Percentiles rank a stretch among this genome's conserved stretches.
These are phyloP conservation scores for Tylochromis polylepis DNA, from an alignment of 2,113 vertebrate genomes.

Conservation along the genomic window DNA sequence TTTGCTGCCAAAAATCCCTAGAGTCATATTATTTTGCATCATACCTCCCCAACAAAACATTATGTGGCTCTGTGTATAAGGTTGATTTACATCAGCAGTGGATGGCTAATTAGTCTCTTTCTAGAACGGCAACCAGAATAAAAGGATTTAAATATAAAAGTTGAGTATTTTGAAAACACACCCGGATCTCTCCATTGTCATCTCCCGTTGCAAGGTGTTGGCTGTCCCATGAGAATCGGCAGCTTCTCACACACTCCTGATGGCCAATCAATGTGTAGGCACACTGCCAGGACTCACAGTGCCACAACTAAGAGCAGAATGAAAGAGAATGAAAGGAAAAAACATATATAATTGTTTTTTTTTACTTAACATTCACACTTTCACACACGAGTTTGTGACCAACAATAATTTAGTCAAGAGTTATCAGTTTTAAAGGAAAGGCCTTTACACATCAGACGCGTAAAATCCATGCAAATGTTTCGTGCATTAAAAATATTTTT, in stretches of 20 bases:
- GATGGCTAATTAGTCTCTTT: neutral
- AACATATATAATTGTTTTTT: neutral
- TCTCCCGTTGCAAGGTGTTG: conserved; percentile 86
- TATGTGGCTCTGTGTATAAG: neutral
- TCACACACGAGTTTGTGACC: neutral
- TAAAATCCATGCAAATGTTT: neutral
- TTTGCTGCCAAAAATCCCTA: neutral
- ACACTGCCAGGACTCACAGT: conserved; percentile 71
- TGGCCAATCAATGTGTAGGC: conserved; percentile 79
- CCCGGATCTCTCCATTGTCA: conserved; percentile 92
- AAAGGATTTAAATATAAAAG: neutral
- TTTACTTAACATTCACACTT: neutral
- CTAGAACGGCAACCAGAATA: neutral
- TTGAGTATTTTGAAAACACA: conserved; percentile 44
- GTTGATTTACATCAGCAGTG: neutral
- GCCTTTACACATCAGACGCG: fast-evolving
- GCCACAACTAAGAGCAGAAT: conserved; percentile 80
- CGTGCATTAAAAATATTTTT: neutral
- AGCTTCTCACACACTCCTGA: conserved; percentile 89
- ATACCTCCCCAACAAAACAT: neutral
- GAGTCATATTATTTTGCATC: neutral
- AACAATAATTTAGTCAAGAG: neutral
- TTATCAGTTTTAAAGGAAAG: neutral
- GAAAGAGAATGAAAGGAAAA: neutral
- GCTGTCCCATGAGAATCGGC: conserved; percentile 81